Base-by-base conservation (phyloP, 2,888 invertebrate genomes). In the Apeira syringaria region DNA sequence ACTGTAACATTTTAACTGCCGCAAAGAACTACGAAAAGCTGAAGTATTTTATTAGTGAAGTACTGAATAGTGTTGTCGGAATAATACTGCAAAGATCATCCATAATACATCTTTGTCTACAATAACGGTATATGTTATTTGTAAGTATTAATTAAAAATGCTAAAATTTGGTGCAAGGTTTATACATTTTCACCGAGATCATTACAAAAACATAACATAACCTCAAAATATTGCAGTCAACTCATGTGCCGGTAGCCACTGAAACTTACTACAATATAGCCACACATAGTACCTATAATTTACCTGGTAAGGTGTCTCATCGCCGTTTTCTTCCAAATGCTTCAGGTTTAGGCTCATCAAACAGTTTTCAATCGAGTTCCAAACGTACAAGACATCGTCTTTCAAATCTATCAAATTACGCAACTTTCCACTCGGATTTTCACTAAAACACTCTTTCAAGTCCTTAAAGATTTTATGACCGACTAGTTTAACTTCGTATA, bases 321-420 rank as follows among this genome's bases (percentile, higher is more conserved):
- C 90, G 17, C 72, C 78, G 53, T 81, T 67, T 63, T 81, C 81
- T 68, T 91, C 76, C 64, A 90, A 61, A 68, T 83, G 70, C 68
- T 82, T 88, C 50, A 94, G 57, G 70, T 94, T 93, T 51, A 94
- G 75, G 45, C 92, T 89, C 59, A 92, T 80, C 47, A 94, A 86
- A 72, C 93, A 93, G 65, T 91, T 92, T 69, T 93, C 92, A 41
- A 88, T 77, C 1, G 91, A 86, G 66, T 93, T 92, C 94, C 94
- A 94, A 57, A 92, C 88, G 64, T 92, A 94, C 40, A 94, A 77
- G 56, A 94, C 91, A 73, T 94, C 93, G 56, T 94, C 93, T 46
- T 91, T 91, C 37, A 93, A 89, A 59, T 92, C 91, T 15, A 94
- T 69, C 54, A 94, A 90, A 76, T 93, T 93, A 46, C 90, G 85